A percentile compares a stretch with the other conserved stretches of the same genome.
Evolutionary conservation across 2,113 vertebrate species (phyloP).

Genomic region (Passer montanus): DNA sequence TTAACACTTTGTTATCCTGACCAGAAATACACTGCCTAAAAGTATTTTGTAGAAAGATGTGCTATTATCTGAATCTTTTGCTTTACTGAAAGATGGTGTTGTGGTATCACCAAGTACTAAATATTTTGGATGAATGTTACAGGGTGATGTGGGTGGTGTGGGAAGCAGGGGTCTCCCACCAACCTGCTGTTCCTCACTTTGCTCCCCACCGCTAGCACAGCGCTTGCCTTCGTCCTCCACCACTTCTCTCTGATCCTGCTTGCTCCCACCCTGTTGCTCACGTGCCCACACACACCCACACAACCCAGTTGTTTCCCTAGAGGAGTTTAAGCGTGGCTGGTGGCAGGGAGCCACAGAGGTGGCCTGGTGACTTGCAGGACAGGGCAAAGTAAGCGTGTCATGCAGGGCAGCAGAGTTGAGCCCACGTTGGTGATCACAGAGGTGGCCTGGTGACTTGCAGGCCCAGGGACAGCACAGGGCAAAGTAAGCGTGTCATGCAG

Average conservation of each 20-base stretch:
- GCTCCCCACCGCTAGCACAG: fast-evolving
- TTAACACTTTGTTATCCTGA: background rate
- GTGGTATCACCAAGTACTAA: background rate
- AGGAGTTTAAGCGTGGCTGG: background rate
- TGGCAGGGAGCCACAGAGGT: background rate
- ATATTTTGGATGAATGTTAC: background rate
- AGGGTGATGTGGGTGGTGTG: background rate
- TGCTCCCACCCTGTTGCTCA: background rate
- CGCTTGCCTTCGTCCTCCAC: fast-evolving
- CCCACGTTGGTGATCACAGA: background rate
- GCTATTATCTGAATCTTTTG: background rate
- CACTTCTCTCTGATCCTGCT: background rate
- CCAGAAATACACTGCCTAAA: background rate
- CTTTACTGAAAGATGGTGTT: background rate
- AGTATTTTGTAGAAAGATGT: background rate
- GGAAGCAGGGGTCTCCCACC: background rate
- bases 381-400: background rate
- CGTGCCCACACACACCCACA: fast-evolving
- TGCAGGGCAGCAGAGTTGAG: background rate
- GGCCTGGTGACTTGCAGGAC: background rate
- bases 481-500: background rate
- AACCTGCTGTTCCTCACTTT: background rate
- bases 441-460: background rate
- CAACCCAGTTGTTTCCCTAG: background rate
- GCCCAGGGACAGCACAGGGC: background rate